Base-by-base conservation (phyloP, 2,113 vertebrate species). In the Rhodinocichla rosea region DNA sequence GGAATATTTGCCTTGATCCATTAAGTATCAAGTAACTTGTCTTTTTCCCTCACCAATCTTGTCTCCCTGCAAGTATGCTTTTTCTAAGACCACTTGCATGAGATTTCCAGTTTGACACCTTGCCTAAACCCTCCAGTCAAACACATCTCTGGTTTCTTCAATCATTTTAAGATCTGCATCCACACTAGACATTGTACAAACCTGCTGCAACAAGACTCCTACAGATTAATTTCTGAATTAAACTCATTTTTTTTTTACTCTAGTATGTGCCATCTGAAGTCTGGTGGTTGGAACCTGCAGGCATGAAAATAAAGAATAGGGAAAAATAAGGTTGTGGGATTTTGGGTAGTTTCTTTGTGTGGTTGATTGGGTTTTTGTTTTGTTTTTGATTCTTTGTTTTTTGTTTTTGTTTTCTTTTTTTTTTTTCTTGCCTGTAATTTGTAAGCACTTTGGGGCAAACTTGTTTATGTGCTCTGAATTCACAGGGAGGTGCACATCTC, bases 321-420 rank as follows among this genome's bases (percentile, higher is more conserved):
- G 2, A 9, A 11, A 26, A 33, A 32, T 11, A 1, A 2, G 1
- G 10, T 28, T 78, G 1, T 52, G 23, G 45, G 5, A 2, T 0
- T 10, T 52, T 12, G 2, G 33, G 9, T 26, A 12, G 5, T 7
- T 35, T 47, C 15, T 55, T 49, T 39, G 4, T 32, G n/a, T 26
- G 3, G 5, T 14, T 9, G 6, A 6, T 18, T 33, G 5, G 2
- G 6, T 13, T 32, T 23, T 2, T 8, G 7, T 7, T 18, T 47
- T 35, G 7, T 9, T 16, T 13, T 35, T 15, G 0, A 11, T 75
- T 32, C 12, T 16, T 7, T n/a, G 8, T 20, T 32, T 16, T 15
- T 15, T 32, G 4, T 8, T 27, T 33, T 9, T 44, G 6, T 6
- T 39, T 2, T 68, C 3, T 27, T 32, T 17, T 35, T 1, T 16